These are phyloP conservation scores for Prionailurus bengalensis DNA, from an alignment of 2,113 vertebrate genomes.

Conservation along the genomic window DNA sequence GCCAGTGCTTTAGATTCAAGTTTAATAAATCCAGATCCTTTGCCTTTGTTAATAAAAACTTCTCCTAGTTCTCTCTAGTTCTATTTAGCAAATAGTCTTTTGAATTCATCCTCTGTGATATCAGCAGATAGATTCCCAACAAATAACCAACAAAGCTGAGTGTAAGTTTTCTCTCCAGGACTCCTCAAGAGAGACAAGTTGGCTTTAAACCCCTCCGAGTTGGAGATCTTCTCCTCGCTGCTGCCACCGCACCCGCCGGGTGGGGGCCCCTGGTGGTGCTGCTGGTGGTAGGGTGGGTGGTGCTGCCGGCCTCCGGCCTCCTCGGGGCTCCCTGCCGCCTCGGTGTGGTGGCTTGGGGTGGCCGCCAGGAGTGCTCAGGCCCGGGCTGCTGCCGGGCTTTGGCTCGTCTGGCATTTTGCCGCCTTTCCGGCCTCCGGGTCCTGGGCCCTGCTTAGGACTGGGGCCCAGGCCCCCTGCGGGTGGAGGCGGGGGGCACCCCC, in stretches of 20 bases:
- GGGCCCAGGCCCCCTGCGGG: slow-evolving; percentile 72
- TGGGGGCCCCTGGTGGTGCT: slow-evolving; percentile 73
- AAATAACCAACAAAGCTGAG: slow-evolving; percentile 97
- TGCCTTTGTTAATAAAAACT: slow-evolving; percentile 97
- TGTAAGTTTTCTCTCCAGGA: slow-evolving; percentile 98
- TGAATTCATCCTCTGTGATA: slow-evolving; percentile 96
- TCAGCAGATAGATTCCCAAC: slow-evolving; percentile 98
- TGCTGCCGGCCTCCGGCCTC: slow-evolving; percentile 85
- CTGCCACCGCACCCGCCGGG: slow-evolving; percentile 69
- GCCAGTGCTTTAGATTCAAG: slow-evolving; percentile 97
- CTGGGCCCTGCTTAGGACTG: slow-evolving; percentile 82
- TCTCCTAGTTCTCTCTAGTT: slow-evolving; percentile 92
- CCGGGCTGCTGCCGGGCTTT: slow-evolving; percentile 80
- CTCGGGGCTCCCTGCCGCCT: slow-evolving; percentile 83
- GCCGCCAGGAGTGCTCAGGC: slow-evolving; percentile 80
- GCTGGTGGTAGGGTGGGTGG: slow-evolving; percentile 84
- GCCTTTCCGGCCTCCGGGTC: slow-evolving; percentile 84
- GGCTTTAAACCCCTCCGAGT: slow-evolving; percentile 92
- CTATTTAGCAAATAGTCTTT: slow-evolving; percentile 96
- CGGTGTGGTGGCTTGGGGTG: slow-evolving; percentile 84
- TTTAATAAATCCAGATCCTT: slow-evolving; percentile 99
- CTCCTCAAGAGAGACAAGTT: slow-evolving; percentile 95
- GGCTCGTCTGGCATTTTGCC: slow-evolving; percentile 84
- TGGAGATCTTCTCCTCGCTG: slow-evolving; percentile 84
- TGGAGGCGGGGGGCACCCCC: slow-evolving; percentile 72